These are phyloP conservation scores for Hydroisotoma schaefferi DNA, from an alignment of 2,888 invertebrate genomes.

Conservation along the genomic window DNA sequence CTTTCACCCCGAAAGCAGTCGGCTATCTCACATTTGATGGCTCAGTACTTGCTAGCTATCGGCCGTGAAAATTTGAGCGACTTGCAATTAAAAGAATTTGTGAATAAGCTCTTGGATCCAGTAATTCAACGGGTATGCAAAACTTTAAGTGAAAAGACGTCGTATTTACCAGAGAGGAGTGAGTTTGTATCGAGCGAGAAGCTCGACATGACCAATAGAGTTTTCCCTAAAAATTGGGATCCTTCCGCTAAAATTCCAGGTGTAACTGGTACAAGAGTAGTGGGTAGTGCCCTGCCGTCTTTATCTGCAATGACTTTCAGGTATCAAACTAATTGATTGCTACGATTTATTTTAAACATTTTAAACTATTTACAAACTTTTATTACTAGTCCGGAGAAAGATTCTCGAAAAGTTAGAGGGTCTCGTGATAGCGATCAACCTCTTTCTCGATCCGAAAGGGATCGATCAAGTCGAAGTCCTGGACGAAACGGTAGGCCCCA, in stretches of 20 bases:
- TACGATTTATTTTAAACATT: no score
- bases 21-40: slow-evolving; percentile 23
- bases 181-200: background rate
- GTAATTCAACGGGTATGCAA: slow-evolving; percentile 14
- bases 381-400: no score
- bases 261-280: background rate
- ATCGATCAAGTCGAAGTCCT: no score
- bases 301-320: no score
- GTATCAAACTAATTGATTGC: no score
- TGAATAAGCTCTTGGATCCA: slow-evolving; percentile 27
- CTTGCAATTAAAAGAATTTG: slow-evolving; percentile 22
- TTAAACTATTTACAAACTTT: no score
- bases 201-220: background rate
- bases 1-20: slow-evolving; percentile 19
- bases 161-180: background rate
- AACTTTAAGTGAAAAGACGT: no score
- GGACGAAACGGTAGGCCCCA: no score
- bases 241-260: background rate
- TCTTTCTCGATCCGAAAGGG: no score
- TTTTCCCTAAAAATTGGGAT: background rate
- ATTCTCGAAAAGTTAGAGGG: no score
- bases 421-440: no score
- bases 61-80: slow-evolving; percentile 31
- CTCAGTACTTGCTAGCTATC: slow-evolving; percentile 22
- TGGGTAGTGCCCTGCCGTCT: slow-evolving; percentile 13